These are phyloP conservation scores for Drosophila monieri DNA, from an alignment of 2,888 invertebrate species.

Conservation along the genomic window DNA sequence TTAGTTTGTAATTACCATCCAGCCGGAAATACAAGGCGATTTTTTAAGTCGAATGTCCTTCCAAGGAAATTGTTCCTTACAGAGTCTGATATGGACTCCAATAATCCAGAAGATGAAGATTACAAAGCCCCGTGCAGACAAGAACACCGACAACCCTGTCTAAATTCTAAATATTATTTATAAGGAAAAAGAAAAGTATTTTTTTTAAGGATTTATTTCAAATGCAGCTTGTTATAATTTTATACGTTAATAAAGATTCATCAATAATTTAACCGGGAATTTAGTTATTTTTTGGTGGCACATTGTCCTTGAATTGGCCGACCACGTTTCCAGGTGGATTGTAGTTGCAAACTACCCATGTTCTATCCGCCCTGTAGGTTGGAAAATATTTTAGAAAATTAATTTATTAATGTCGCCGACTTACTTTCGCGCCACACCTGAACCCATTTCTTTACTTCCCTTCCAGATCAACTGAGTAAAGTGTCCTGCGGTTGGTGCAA, in stretches of 20 bases:
- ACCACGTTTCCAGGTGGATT: slow-evolving; percentile 94
- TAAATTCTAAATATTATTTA: not conserved
- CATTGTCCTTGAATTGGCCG: slow-evolving; percentile 90
- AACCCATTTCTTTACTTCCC: slow-evolving; percentile 89
- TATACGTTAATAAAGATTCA: not conserved
- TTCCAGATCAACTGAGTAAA: slow-evolving; percentile 95
- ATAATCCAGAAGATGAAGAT: not conserved
- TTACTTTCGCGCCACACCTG: slow-evolving; percentile 86
- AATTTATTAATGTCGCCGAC: not conserved
- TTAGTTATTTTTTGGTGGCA: slow-evolving; percentile 84
- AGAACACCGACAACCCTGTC: not conserved
- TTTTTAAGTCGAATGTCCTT: slow-evolving; percentile 90
- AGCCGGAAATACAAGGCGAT: slow-evolving; percentile 93
- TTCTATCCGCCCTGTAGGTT: slow-evolving; percentile 85
- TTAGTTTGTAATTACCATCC: slow-evolving; percentile 96
- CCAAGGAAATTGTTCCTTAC: slow-evolving; percentile 17
- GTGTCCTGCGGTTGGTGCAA: slow-evolving; percentile 89
- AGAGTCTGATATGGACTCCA: slow-evolving; percentile 3
- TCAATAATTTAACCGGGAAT: not conserved
- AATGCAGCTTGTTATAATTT: not conserved
- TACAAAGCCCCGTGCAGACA: not conserved
- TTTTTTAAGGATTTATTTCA: not conserved
- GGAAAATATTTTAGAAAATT: not conserved
- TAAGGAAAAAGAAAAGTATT: not conserved
- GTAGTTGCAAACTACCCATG: slow-evolving; percentile 93